These are phyloP conservation scores for Meteorus colon DNA, from an alignment of 2,888 invertebrate species.

Conservation along the genomic window DNA sequence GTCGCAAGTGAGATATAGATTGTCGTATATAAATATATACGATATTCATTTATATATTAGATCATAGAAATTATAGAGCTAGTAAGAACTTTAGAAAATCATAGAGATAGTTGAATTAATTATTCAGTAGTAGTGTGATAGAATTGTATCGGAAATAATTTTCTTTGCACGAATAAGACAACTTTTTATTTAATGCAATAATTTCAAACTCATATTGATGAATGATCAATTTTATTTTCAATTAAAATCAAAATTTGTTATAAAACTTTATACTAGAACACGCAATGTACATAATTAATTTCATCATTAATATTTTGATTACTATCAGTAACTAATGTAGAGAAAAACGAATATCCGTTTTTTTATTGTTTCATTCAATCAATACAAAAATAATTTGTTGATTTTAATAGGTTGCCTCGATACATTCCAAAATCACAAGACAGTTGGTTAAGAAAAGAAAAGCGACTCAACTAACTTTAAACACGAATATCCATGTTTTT, in stretches of 20 bases:
- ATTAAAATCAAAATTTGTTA: slow-evolving; percentile 33
- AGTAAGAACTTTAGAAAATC: slow-evolving; percentile 32
- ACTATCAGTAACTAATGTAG: slow-evolving; percentile 43
- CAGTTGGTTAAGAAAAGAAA: neutral
- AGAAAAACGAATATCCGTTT: neutral
- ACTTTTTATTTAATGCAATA: slow-evolving; percentile 24
- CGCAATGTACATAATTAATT: slow-evolving; percentile 57
- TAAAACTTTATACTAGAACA: neutral
- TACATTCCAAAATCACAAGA: slow-evolving; percentile 56
- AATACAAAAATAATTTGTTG: slow-evolving; percentile 42
- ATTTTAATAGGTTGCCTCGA: slow-evolving; percentile 49
- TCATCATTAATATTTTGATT: slow-evolving; percentile 46
- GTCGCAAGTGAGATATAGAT: slow-evolving; percentile 30
- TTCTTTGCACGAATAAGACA: neutral
- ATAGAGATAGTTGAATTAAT: slow-evolving; percentile 32
- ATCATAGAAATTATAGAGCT: slow-evolving; percentile 48
- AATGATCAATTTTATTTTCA: neutral
- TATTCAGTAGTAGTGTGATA: slow-evolving; percentile 19
- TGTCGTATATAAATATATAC: slow-evolving; percentile 51
- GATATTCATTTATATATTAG: slow-evolving; percentile 65
- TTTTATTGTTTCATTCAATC: slow-evolving; percentile 1
- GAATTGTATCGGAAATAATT: slow-evolving; percentile 18
- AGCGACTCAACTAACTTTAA: slow-evolving; percentile 1
- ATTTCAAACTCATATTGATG: slow-evolving; percentile 23
- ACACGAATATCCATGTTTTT: slow-evolving; percentile 11